Evolutionary conservation across 2,113 vertebrate genomes (phyloP).

Genomic region (Murina feae): DNA sequence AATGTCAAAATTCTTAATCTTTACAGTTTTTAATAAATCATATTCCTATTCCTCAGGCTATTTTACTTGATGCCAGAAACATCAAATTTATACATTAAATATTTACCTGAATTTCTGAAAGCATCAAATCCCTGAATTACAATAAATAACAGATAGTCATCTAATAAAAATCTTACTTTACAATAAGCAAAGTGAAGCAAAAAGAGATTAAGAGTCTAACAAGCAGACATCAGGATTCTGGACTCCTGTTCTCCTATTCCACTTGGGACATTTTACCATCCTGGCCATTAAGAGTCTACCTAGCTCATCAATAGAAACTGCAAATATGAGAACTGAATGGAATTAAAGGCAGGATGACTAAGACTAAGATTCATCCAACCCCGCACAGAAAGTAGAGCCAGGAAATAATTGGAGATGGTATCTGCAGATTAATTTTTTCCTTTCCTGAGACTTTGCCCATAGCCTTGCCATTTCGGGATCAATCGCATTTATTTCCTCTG

Average conservation of each 20-base stretch:
- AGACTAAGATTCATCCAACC: not conserved
- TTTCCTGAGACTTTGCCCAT: not conserved
- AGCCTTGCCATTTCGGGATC: constrained; percentile 4
- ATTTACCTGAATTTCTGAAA: constrained; percentile 19
- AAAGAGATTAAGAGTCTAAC: not conserved
- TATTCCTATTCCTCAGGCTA: not conserved
- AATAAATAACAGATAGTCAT: not conserved
- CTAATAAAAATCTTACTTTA: not conserved
- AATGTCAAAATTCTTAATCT: constrained; percentile 6
- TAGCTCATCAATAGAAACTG: not conserved
- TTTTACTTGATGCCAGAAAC: constrained; percentile 12
- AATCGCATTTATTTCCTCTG: constrained; percentile 20
- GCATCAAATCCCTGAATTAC: not conserved
- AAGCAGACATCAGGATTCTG: not conserved
- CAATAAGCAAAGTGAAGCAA: not conserved
- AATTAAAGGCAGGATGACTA: constrained; percentile 8
- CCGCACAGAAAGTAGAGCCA: not conserved
- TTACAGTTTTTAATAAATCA: constrained; percentile 34
- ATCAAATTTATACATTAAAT: not conserved
- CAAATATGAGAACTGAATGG: not conserved
- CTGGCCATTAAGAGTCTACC: not conserved
- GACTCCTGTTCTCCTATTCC: not conserved
- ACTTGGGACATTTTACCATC: not conserved
- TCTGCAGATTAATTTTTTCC: not conserved
- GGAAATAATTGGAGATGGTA: not conserved